A percentile compares a stretch with the other conserved stretches of the same genome.
Conservation (phyloP, 2,113 vertebrate species). For the Percina caprodes region DNA sequence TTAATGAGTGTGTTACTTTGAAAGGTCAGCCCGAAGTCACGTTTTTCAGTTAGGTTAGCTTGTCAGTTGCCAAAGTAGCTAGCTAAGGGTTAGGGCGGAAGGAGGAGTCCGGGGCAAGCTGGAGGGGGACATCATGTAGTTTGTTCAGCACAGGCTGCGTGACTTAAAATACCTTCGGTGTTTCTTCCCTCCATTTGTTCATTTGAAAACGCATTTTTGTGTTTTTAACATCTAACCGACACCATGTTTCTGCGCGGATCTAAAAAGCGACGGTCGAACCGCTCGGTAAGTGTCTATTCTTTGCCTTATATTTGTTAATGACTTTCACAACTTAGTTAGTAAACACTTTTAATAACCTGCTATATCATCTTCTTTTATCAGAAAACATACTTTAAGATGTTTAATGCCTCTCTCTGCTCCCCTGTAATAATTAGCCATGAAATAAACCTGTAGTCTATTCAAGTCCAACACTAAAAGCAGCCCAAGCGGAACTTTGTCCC, state of each 20-base stretch:
- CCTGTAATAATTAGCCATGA: neutral
- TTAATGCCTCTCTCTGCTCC: neutral
- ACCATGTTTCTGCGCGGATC: slow-evolving; percentile 85
- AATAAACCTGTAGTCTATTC: slow-evolving; percentile 6
- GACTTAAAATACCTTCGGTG: neutral
- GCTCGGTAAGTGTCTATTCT: slow-evolving; percentile 77
- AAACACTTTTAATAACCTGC: neutral
- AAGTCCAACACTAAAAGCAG: slow-evolving; percentile 30
- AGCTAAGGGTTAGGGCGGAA: slow-evolving; percentile 26
- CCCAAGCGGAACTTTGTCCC: slow-evolving; percentile 47
- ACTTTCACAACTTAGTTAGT: neutral
- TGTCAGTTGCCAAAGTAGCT: slow-evolving; percentile 31
- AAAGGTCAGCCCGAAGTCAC: slow-evolving; percentile 8
- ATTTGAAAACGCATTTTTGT: neutral
- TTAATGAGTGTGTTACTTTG: slow-evolving; percentile 32
- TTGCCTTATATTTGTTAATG: slow-evolving; percentile 6
- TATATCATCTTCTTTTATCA: neutral
- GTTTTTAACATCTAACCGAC: slow-evolving; percentile 33
- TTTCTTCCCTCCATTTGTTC: neutral
- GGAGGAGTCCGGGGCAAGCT: slow-evolving; percentile 28
- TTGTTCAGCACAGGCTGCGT: slow-evolving; percentile 5
- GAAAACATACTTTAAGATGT: fast-evolving
- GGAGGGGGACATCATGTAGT: slow-evolving; percentile 58
- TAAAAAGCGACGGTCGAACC: slow-evolving; percentile 83
- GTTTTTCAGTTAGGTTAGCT: neutral